Evolutionary conservation across 2,888 invertebrate species (phyloP).

Genomic region (Isoperla grammatica): DNA sequence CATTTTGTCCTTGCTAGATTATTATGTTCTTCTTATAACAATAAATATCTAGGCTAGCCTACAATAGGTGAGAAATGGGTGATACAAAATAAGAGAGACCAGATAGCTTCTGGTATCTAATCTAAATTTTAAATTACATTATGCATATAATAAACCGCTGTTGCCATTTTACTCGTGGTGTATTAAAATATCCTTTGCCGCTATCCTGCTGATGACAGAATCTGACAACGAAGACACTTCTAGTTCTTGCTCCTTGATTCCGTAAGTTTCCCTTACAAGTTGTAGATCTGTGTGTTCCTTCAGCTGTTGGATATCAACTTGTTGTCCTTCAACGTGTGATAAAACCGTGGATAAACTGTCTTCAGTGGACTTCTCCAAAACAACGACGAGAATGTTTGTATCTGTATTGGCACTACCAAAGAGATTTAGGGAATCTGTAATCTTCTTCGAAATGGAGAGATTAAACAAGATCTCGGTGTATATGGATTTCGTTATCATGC

Average conservation of each 20-base stretch:
- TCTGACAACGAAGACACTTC: conserved; percentile 48
- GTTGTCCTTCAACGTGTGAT: conserved; percentile 51
- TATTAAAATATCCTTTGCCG: conserved; percentile 52
- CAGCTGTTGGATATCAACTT: conserved; percentile 47
- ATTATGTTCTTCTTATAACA: too few relatives aligned
- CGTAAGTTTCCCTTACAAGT: conserved; percentile 55
- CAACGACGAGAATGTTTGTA: conserved; percentile 45
- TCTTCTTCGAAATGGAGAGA: conserved; percentile 62
- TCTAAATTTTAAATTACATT: too few relatives aligned
- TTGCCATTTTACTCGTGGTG: conserved; percentile 13
- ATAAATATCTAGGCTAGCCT: too few relatives aligned
- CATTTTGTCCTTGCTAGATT: too few relatives aligned
- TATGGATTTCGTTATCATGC: conserved; percentile 55
- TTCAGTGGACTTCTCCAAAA: conserved; percentile 41
- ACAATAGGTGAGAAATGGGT: too few relatives aligned
- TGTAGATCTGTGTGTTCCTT: conserved; percentile 46
- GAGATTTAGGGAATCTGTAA: conserved; percentile 58
- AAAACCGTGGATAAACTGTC: conserved; percentile 41
- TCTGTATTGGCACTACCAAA: conserved; percentile 56
- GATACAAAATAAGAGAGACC: too few relatives aligned
- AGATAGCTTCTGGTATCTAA: too few relatives aligned
- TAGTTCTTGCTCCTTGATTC: conserved; percentile 50
- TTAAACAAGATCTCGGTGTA: conserved; percentile 63
- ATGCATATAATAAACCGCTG: too few relatives aligned
- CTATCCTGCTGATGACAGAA: conserved; percentile 60